Base-by-base conservation (phyloP, 2,113 vertebrate species). In the Hydropotes inermis region DNA sequence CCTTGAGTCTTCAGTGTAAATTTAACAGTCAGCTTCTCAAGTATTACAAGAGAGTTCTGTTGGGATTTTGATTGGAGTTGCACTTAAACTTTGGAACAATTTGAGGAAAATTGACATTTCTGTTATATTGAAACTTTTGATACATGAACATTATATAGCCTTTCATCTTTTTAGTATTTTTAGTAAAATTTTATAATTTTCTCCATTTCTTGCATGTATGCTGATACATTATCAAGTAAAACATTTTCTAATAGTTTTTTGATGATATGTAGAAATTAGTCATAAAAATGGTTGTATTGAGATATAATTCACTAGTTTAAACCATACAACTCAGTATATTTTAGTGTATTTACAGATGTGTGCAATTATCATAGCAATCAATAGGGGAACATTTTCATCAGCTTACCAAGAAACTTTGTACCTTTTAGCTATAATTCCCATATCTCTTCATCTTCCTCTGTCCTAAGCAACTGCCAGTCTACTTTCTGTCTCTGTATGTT, bases 101-200 rank as follows among this genome's bases (percentile, higher is more conserved):
- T 55, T 82, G 74, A 87, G 76, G 43, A 89, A 33, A 94, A 83
- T 30, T 47, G 88, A 19, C 25, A 27, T 87, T 76, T 91, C 45
- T 87, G 33, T 94, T 83, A 43, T 57, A 21, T n/a, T 92, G 55
- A 86, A 79, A 86, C 60, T 36, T 94, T n/a, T 67, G 67, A 58
- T 58, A 70, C 4, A 7, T 79, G 39, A 89, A 70, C 70, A 36
- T 58, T 64, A 8, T 47, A 25, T 78, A 57, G 60, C 30, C 39
- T 84, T 93, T 95, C n/a, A 86, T 58, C 82, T 83, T 89, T 84
- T 92, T 92, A 50, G 50, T 57, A 23, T 94, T 25, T 79, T 43
- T 52, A 54, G 57, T 92, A 76, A 84, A 87, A 39, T 55, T 89
- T 55, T 81, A 19, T 61, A 43, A 7, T 52, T 87, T 79, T 92